Percentiles rank a stretch among this genome's conserved stretches.
Conservation (phyloP, 2,888 invertebrate species). For the Ornithoptera alexandrae region DNA sequence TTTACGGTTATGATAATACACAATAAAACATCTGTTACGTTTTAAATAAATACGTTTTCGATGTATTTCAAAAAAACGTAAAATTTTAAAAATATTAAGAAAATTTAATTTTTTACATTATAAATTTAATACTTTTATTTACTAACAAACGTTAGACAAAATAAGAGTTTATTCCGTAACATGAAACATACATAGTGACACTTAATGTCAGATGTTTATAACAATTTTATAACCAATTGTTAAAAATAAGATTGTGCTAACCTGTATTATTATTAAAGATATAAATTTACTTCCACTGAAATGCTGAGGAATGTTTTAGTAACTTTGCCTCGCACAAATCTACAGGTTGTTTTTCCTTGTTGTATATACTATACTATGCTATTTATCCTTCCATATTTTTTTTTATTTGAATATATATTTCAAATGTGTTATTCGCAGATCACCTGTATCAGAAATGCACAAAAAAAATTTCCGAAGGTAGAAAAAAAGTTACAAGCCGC, state of each 20-base stretch:
- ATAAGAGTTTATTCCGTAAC: background rate
- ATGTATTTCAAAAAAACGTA: background rate
- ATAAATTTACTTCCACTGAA: conserved; percentile 4
- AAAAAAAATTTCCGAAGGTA: conserved; percentile 63
- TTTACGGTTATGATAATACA: conserved; percentile 29
- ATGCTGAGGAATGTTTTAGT: conserved; percentile 48
- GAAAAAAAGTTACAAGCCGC: conserved; percentile 75
- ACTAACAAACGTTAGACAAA: background rate
- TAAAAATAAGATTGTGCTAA: background rate
- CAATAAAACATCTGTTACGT: background rate
- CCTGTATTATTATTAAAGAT: background rate
- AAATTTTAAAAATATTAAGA: background rate
- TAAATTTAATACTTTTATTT: background rate
- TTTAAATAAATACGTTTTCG: background rate
- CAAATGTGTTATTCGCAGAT: conserved; percentile 46
- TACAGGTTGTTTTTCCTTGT: conserved; percentile 53
- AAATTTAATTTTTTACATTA: background rate
- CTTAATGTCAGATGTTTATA: background rate
- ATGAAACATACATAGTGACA: background rate
- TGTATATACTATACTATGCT: background rate
- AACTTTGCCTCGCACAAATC: conserved; percentile 45
- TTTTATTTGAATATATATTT: background rate
- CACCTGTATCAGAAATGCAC: conserved; percentile 50
- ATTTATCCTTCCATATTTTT: background rate
- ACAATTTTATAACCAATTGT: background rate